These are phyloP conservation scores for Lamellibrachia satsuma DNA, from an alignment of 2,888 invertebrate genomes.

Conservation along the genomic window DNA sequence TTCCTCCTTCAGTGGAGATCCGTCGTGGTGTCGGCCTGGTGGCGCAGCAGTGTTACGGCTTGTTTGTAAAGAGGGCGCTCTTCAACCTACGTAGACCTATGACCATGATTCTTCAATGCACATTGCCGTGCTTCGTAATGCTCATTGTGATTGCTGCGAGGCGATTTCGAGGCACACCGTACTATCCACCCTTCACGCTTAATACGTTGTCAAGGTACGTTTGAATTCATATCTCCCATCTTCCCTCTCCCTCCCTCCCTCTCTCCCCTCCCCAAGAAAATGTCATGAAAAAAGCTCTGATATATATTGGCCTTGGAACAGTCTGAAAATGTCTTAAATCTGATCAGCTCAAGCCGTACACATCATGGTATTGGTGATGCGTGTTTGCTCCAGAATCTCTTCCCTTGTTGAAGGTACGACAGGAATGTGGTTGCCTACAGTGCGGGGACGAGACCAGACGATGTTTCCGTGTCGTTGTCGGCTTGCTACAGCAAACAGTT, in stretches of 20 bases:
- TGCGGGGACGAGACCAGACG: neutral
- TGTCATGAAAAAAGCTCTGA: too few relatives aligned
- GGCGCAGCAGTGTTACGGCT: neutral
- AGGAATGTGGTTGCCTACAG: neutral
- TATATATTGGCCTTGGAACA: too few relatives aligned
- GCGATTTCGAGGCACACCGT: neutral
- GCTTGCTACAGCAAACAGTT: neutral
- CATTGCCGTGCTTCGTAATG: neutral
- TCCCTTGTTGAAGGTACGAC: neutral
- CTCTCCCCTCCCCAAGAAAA: too few relatives aligned
- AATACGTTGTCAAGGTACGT: neutral
- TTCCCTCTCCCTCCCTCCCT: too few relatives aligned
- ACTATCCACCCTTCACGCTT: neutral
- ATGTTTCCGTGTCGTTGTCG: neutral
- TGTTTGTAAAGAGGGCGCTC: neutral
- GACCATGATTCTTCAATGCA: neutral
- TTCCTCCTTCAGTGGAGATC: neutral
- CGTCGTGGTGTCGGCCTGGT: neutral
- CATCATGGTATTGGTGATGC: neutral
- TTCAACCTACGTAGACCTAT: neutral
- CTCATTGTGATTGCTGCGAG: neutral
- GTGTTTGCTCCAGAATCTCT: too few relatives aligned
- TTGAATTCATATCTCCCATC: neutral
- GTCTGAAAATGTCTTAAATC: too few relatives aligned
- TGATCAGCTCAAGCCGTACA: too few relatives aligned